Conservation (phyloP, 2,888 invertebrate genomes). For the Syrista parreyssii region DNA sequence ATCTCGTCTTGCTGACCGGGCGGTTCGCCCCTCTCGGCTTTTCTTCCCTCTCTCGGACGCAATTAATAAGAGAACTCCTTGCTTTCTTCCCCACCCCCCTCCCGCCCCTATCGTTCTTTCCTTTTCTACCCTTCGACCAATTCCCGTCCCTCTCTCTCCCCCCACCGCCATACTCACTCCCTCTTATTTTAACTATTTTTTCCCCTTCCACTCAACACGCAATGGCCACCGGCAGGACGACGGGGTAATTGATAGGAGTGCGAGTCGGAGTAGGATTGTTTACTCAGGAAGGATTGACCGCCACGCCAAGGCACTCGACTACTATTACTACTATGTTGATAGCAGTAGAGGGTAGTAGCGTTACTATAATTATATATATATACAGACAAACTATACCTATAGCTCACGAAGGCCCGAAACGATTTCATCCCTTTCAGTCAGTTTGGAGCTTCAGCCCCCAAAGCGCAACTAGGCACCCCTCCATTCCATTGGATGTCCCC, state of each 20-base stretch:
- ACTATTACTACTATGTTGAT: constrained; percentile 12
- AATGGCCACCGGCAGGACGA: constrained; percentile 23
- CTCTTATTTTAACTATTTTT: constrained; percentile 11
- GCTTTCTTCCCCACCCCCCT: constrained; percentile 15
- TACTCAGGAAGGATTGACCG: constrained; percentile 54
- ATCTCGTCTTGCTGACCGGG: constrained; percentile 47
- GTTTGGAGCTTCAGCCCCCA: not conserved
- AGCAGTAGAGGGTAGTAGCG: too few relatives aligned
- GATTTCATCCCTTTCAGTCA: constrained; percentile 20
- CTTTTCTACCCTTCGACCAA: not conserved
- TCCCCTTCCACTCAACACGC: not conserved
- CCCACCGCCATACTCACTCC: constrained; percentile 5
- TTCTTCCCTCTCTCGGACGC: constrained; percentile 33
- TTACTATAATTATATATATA: too few relatives aligned
- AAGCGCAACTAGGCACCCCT: constrained; percentile 7
- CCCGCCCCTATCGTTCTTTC: not conserved
- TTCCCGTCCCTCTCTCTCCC: constrained; percentile 16
- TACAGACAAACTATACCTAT: too few relatives aligned
- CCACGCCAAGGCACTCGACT: constrained; percentile 44
- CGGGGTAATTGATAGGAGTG: constrained; percentile 54
- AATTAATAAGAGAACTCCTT: constrained; percentile 49
- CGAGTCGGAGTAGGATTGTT: constrained; percentile 45
- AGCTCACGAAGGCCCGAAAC: too few relatives aligned
- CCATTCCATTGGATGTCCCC: constrained; percentile 9
- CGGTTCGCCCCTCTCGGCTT: not conserved